Conservation (phyloP, 2,113 vertebrate genomes). For the Rhabdomys dilectus region DNA sequence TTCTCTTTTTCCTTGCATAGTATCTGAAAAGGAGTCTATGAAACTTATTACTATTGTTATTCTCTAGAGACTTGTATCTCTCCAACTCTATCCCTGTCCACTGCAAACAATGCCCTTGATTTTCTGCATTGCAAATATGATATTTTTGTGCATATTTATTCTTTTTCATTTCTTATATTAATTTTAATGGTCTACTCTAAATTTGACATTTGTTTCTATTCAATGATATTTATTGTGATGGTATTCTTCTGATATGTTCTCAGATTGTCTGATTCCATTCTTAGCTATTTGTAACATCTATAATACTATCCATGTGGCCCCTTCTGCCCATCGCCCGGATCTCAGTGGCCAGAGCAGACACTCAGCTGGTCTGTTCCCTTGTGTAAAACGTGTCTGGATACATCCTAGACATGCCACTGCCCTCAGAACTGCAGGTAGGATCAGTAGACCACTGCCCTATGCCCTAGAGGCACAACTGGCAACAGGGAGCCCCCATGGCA, state of each 20-base stretch:
- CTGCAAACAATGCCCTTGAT: background rate
- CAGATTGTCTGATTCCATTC: background rate
- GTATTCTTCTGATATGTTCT: background rate
- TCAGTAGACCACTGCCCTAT: too few species aligned
- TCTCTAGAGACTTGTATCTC: background rate
- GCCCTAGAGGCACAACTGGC: too few species aligned
- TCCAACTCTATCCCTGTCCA: too few species aligned
- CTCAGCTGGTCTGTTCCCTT: too few species aligned
- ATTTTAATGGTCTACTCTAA: background rate
- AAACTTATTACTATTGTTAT: background rate
- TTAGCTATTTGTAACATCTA: background rate
- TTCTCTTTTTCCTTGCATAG: background rate
- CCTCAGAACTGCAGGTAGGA: too few species aligned
- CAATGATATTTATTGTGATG: background rate
- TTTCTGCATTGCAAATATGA: background rate
- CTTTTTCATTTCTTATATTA: background rate
- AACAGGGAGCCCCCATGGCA: too few species aligned
- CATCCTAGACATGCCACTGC: too few species aligned
- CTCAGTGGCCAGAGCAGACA: too few species aligned
- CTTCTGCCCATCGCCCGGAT: too few species aligned
- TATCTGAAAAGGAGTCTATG: background rate
- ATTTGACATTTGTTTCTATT: background rate
- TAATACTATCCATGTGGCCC: background rate
- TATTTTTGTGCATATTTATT: background rate
- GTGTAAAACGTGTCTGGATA: too few species aligned